Evolutionary conservation across 1,140 invertebrate genomes (phyloP).

Genomic region (Ephestia elutella): DNA sequence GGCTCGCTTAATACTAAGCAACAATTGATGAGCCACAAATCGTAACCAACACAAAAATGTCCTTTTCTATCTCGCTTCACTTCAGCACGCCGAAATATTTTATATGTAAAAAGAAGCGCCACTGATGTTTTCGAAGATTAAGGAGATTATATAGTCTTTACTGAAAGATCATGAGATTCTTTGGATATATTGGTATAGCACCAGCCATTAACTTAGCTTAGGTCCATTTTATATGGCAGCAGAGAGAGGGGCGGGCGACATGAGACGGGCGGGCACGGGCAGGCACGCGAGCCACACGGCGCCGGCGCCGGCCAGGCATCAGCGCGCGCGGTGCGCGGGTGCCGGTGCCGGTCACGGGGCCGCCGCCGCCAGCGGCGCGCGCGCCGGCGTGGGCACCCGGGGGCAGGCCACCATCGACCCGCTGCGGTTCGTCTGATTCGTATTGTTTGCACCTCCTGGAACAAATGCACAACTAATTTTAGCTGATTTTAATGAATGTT

Average conservation of each 20-base stretch:
- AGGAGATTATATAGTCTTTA: no score
- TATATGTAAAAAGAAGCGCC: no score
- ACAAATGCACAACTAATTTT: slow-evolving; percentile 6
- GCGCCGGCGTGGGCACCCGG: slow-evolving; percentile 67
- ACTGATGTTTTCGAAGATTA: no score
- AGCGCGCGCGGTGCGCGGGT: slow-evolving; percentile 59
- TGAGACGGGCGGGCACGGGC: slow-evolving; percentile 54
- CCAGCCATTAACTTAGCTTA: background rate
- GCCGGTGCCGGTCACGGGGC: slow-evolving; percentile 71
- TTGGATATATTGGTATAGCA: no score
- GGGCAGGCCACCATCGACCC: slow-evolving; percentile 73
- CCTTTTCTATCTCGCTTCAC: background rate
- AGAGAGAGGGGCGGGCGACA: slow-evolving; percentile 31
- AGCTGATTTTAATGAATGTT: background rate
- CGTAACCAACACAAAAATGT: background rate
- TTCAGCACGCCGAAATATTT: no score
- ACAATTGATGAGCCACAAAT: background rate
- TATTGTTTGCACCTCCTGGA: slow-evolving; percentile 47
- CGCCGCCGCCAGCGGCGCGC: slow-evolving; percentile 70
- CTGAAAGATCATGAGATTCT: no score
- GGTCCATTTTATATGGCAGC: slow-evolving; percentile 20
- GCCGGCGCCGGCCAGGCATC: slow-evolving; percentile 47
- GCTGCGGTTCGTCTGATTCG: slow-evolving; percentile 57
- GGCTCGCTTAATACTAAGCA: slow-evolving; percentile 1
- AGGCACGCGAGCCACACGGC: slow-evolving; percentile 55